These are phyloP conservation scores for Lacerta bilineata DNA, from an alignment of 2,797 vertebrate genomes.

Conservation along the genomic window DNA sequence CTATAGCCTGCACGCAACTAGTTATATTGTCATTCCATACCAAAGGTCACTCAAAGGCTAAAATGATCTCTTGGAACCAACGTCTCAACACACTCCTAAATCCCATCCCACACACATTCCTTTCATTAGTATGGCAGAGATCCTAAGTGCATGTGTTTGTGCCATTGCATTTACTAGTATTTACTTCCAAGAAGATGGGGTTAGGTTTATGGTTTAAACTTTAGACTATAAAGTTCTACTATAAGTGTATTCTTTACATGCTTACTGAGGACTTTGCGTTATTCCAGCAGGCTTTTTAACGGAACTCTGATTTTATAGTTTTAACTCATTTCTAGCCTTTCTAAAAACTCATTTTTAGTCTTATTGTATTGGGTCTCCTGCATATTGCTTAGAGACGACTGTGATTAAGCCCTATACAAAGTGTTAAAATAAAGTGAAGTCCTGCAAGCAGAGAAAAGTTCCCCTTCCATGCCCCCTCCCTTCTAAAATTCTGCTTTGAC, in stretches of 20 bases:
- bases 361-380: too few relatives aligned
- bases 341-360: too few relatives aligned
- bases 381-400: too few relatives aligned
- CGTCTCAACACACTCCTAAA: background rate
- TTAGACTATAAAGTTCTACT: too few relatives aligned
- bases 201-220: background rate
- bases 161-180: background rate
- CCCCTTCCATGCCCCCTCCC: background rate
- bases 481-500: background rate
- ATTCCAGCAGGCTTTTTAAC: too few relatives aligned
- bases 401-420: too few relatives aligned
- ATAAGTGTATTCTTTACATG: too few relatives aligned
- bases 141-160: slow-evolving; percentile 6
- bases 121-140: background rate
- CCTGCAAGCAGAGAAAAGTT: background rate
- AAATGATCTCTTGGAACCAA: background rate
- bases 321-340: too few relatives aligned
- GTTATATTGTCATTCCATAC: background rate
- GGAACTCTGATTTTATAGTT: too few relatives aligned
- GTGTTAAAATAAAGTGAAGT: background rate
- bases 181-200: background rate
- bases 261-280: too few relatives aligned
- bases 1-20: background rate
- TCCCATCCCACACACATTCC: background rate
- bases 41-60: background rate